Base-by-base conservation (phyloP, 35 echinoderm and acorn worm genomes). In the Apostichopus japonicus region DNA sequence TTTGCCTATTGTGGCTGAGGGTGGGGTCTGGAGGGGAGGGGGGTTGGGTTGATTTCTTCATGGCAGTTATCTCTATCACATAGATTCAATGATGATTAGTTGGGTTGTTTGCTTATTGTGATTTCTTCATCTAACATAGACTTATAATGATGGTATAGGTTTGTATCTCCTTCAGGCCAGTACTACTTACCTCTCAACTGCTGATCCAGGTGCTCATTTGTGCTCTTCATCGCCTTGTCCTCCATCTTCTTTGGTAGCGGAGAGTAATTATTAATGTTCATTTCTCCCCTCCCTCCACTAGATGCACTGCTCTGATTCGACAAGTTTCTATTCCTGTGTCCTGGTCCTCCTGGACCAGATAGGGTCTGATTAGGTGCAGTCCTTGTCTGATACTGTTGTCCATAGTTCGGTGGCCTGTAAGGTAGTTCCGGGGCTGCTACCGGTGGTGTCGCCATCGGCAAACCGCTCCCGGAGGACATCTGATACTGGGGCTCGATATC, bases 141-240 rank as follows among this genome's bases (percentile, higher is more conserved):
- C 33, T 44, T 4, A 44, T 44, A 44, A 44, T 44, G 33, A 44
- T 44, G 33, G 33, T 44, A n/a, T 44, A 44, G 33, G 33, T 44
- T 44, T 44, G 33, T 44, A 3, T 44, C 33, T 44, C 33, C 33
- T 44, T 44, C 0, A 44, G 33, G 33, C 33, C 33, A 44, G 33
- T 44, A 80, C 54, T 44, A 80, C 54, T 11, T 52, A 83, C 79
- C 51, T 83, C 79, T 83, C 4, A 83, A 13, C 51, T 83, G 79
- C 51, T 55, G 44, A 19, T 83, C 8, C 24, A 83, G 7, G 54
- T 10, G 14, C 54, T 83, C 79, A 55, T 44, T n/a, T 33, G 9
- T 54, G 9, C 33, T 44, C 33, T 44, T 83, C 24, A 80, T 24
- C 79, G 11, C 10, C 54, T 52, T 80, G 13, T 53, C 27, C 16